Conservation (phyloP, 2,797 vertebrate genomes). For the Tauraco hartlaubi region DNA sequence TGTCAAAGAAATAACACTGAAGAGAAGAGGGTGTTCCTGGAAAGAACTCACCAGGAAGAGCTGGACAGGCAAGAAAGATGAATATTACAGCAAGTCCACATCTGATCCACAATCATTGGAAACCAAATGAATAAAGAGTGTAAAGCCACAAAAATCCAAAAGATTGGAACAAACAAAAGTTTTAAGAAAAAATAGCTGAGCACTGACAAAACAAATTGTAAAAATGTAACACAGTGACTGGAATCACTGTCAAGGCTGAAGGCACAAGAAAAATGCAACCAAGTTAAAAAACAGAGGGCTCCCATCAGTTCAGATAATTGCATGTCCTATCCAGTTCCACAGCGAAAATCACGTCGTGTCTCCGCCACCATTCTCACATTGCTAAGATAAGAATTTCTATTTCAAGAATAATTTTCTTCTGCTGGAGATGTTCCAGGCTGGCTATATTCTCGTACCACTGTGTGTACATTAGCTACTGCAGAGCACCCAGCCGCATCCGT, state of each 20-base stretch:
- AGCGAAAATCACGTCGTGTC: neutral
- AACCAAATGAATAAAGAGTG: neutral
- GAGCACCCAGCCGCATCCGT: neutral
- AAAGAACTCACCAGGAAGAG: neutral
- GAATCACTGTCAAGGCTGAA: constrained; percentile 8
- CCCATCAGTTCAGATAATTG: constrained; percentile 29
- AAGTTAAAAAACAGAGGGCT: neutral
- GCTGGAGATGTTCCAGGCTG: neutral
- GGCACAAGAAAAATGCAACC: neutral
- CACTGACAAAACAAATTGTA: neutral
- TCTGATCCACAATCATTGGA: neutral
- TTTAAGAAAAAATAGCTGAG: neutral
- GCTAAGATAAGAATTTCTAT: constrained; percentile 38
- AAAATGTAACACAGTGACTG: neutral
- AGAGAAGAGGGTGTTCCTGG: neutral
- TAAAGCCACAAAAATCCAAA: neutral
- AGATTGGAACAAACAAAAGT: neutral
- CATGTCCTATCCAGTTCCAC: neutral
- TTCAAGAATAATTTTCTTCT: constrained; percentile 26
- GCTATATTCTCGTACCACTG: rapidly evolving
- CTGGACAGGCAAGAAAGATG: neutral
- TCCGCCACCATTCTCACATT: constrained; percentile 14
- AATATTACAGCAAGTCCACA: neutral
- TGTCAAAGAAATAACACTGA: neutral
- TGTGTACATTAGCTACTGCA: rapidly evolving